These are phyloP conservation scores for Platynereis dumerilii DNA, from an alignment of 2,888 invertebrate species.

Conservation along the genomic window DNA sequence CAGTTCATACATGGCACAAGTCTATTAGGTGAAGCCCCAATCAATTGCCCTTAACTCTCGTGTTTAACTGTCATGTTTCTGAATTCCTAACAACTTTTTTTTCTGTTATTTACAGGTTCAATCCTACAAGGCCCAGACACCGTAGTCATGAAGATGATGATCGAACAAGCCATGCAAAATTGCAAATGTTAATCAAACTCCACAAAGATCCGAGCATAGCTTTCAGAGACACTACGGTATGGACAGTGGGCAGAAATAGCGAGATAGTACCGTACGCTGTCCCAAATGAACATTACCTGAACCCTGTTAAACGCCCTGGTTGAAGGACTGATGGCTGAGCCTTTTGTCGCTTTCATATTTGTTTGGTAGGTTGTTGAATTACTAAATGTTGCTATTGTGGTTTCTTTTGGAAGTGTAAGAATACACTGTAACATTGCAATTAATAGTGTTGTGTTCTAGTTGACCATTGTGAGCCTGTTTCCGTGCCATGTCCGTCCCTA, in stretches of 20 bases:
- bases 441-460: too few relatives aligned
- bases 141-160: constrained; percentile 85
- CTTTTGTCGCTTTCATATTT: constrained; percentile 89
- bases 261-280: constrained; percentile 96
- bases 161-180: constrained; percentile 97
- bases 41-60: too few relatives aligned
- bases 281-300: constrained; percentile 79
- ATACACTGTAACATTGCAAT: too few relatives aligned
- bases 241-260: constrained; percentile 97
- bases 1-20: too few relatives aligned
- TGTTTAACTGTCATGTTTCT: too few relatives aligned
- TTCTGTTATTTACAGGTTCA: constrained; percentile 67
- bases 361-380: too few relatives aligned
- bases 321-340: constrained; percentile 85
- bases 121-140: constrained; percentile 91
- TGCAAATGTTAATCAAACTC: constrained; percentile 88
- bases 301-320: constrained; percentile 70
- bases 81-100: too few relatives aligned
- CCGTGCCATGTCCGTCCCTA: too few relatives aligned
- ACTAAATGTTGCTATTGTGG: too few relatives aligned
- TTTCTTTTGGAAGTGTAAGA: too few relatives aligned
- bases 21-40: too few relatives aligned
- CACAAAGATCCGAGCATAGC: constrained; percentile 94
- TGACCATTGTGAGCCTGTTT: too few relatives aligned
- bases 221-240: constrained; percentile 96